These are phyloP conservation scores for Prunella himalayana DNA, from an alignment of 2,113 vertebrate genomes.

Conservation along the genomic window DNA sequence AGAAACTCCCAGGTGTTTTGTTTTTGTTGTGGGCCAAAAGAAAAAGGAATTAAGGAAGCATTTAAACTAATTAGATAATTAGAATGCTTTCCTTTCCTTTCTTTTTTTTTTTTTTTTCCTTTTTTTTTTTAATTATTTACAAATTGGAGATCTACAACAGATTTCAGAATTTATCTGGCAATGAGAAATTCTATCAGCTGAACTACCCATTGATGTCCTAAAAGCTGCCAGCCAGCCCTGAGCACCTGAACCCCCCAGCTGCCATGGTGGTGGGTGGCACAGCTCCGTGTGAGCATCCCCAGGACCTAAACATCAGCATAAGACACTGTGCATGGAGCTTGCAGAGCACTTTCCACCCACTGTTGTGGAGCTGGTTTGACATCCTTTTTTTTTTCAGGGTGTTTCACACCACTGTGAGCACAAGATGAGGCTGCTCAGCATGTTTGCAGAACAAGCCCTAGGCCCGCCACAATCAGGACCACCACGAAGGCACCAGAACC, in stretches of 20 bases:
- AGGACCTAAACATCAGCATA: not conserved
- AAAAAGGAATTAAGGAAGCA: not conserved
- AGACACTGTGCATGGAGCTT: fast-evolving
- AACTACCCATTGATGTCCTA: fast-evolving
- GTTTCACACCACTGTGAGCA: fast-evolving
- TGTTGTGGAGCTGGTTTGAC: fast-evolving
- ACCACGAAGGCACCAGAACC: not conserved
- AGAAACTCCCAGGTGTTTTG: not conserved
- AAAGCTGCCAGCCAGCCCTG: not conserved
- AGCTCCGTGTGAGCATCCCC: fast-evolving
- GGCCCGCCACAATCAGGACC: not conserved
- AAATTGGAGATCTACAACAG: not conserved
- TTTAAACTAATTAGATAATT: not conserved
- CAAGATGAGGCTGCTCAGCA: fast-evolving
- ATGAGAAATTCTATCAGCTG: not conserved
- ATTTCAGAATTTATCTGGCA: not conserved
- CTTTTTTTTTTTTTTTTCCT: not conserved
- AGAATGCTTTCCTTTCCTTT: not conserved
- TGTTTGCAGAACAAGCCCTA: not conserved
- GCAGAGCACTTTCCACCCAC: not conserved
- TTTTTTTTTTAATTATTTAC: not conserved
- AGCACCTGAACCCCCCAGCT: fast-evolving
- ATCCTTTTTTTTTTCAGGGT: not conserved
- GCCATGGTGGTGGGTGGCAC: fast-evolving
- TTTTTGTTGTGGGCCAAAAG: not conserved